A percentile compares a stretch with the other conserved stretches of the same genome.
Evolutionary conservation across 2,113 vertebrate genomes (phyloP).

Genomic region (Sinocyclocheilus grahami): DNA sequence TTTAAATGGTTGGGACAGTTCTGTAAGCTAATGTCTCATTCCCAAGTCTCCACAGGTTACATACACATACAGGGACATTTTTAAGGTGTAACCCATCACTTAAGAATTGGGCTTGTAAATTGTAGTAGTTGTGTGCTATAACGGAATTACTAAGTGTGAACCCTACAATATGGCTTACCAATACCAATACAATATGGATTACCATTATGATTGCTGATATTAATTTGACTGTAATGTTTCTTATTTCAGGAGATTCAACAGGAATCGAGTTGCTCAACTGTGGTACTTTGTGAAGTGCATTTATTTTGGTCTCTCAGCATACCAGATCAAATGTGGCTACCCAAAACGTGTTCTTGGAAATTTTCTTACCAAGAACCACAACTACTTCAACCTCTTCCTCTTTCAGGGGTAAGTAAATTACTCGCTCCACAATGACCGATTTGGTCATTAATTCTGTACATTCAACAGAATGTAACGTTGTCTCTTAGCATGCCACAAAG

Average conservation of each 20-base stretch:
- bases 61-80: not conserved
- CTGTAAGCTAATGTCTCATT: not conserved
- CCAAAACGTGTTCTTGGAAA: slow-evolving; percentile 73
- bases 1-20: not conserved
- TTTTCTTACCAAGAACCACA: slow-evolving; percentile 78
- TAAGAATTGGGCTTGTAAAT: not conserved
- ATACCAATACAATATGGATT: not conserved
- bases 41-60: not conserved
- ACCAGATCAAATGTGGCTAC: slow-evolving; percentile 75
- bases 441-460: not conserved
- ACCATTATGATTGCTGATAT: not conserved
- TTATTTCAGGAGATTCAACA: slow-evolving; percentile 73
- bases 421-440: not conserved
- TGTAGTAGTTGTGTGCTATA: not conserved
- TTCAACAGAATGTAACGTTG: not conserved
- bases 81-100: not conserved
- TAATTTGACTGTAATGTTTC: not conserved
- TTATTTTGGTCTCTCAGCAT: slow-evolving; percentile 75
- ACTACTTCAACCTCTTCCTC: slow-evolving; percentile 75
- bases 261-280: slow-evolving; percentile 70
- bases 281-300: slow-evolving; percentile 77
- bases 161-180: not conserved
- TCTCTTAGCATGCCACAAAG: too few species aligned
- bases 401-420: slow-evolving; percentile 70
- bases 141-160: not conserved